Evolutionary conservation across 2,113 vertebrate genomes (phyloP), one percentile per base, ranked within the genome.

Genomic region (Bettongia penicillata): DNA sequence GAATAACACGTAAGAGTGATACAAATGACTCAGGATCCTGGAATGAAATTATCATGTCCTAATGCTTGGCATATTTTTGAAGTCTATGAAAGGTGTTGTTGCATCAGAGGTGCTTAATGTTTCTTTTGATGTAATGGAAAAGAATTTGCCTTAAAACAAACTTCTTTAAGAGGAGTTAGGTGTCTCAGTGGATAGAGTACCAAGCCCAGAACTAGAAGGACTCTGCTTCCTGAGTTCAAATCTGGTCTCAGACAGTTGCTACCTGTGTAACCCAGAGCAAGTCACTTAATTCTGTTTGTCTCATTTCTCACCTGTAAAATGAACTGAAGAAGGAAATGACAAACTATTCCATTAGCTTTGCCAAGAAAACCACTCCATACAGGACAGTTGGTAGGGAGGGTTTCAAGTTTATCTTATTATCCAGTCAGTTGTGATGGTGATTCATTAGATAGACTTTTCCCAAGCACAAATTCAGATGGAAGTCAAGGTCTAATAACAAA

Each of bases 401-500:
- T 3, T 91, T 91, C 90, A 90, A 61, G 94, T 93, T 68, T 93
- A 5, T 96, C 95, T 97, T 96, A 26, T 48, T n/a, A 26, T 52
- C 8, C 11, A 92, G 19, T 5, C 0, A 90, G 51, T 90, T 24
- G 89, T 51, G 50, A 10, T n/a, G 0, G 0, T 94, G 37, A 94
- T 97, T 95, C 28, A 55, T 96, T 89, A 95, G 28, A 22, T 49
- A 95, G 7, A 91, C 37, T 61, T 68, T 94, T 7, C 89, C 8
- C 24, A 89, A 91, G 31, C 49, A 90, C 61, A 95, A 51, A 91
- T 94, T 96, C 92, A 77, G 61, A n/a, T 23, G 68, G 90, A 47
- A 94, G 90, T 50, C 93, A 1, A 25, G 14, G 90, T 93, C 93
- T 93, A 55, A 8, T 49, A 3, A 53, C 23, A 89, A 92, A 47